Evolutionary conservation across 2,113 vertebrate genomes (phyloP).

Genomic region (Cryptoleucopteryx plumbea): DNA sequence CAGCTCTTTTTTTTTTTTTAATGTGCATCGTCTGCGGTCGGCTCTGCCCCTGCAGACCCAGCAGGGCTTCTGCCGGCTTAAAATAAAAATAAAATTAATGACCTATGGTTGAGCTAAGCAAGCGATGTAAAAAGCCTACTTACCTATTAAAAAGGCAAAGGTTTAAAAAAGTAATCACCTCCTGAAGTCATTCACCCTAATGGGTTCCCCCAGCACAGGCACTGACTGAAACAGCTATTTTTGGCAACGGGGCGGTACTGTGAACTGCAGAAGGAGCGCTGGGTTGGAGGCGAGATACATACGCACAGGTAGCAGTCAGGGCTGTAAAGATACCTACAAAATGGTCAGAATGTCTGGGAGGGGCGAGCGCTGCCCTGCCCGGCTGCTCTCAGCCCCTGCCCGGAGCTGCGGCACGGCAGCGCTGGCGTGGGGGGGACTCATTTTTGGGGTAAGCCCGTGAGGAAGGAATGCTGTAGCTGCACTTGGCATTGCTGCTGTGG

Average conservation of each 20-base stretch:
- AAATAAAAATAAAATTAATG: neutral
- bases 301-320: fast-evolving
- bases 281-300: neutral
- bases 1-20: too few species aligned
- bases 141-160: neutral
- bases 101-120: neutral
- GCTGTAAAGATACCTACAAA: neutral
- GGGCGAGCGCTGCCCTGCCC: neutral
- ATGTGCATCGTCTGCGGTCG: fast-evolving
- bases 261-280: neutral
- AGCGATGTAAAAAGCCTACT: neutral
- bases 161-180: neutral
- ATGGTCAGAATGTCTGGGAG: too few species aligned
- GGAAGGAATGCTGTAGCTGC: neutral
- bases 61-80: neutral
- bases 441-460: neutral
- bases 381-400: neutral
- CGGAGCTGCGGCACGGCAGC: neutral
- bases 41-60: neutral
- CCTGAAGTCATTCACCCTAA: neutral
- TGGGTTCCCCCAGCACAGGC: neutral
- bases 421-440: neutral
- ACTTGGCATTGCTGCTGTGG: too few species aligned
- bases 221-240: neutral
- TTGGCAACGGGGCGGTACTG: neutral